Conservation (phyloP, 2,888 invertebrate genomes). For the Andrena praecox region DNA sequence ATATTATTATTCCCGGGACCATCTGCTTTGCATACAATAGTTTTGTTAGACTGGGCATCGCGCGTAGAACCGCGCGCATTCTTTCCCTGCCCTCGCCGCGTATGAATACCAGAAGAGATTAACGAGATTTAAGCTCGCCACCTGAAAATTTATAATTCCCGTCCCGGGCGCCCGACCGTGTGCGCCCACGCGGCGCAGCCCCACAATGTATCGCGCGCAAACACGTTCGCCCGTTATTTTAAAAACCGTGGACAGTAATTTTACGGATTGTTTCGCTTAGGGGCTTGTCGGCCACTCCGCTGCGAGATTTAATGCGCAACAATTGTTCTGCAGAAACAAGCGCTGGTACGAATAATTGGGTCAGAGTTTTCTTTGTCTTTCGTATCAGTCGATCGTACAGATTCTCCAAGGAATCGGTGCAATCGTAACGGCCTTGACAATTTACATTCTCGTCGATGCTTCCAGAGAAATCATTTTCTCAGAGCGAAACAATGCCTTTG, state of each 20-base stretch:
- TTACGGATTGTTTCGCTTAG: slow-evolving; percentile 19
- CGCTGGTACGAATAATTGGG: too few species aligned
- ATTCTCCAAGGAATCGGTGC: slow-evolving; percentile 24
- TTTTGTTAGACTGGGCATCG: slow-evolving; percentile 52
- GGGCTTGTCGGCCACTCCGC: neutral
- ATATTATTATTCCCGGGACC: slow-evolving; percentile 55
- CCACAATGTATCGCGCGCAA: slow-evolving; percentile 8
- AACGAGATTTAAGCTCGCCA: slow-evolving; percentile 57
- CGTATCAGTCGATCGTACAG: neutral
- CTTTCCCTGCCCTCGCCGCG: slow-evolving; percentile 40
- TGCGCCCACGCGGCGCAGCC: slow-evolving; percentile 31
- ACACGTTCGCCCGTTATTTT: slow-evolving; percentile 9
- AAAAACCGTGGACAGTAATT: slow-evolving; percentile 12
- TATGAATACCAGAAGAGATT: slow-evolving; percentile 50
- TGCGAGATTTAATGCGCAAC: neutral
- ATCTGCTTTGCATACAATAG: slow-evolving; percentile 70
- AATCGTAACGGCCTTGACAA: slow-evolving; percentile 60
- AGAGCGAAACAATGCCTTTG: slow-evolving; percentile 71
- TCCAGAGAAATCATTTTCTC: slow-evolving; percentile 69
- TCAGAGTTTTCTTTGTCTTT: neutral
- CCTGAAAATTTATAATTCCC: slow-evolving; percentile 64
- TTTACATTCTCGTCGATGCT: slow-evolving; percentile 55
- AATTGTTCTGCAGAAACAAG: neutral
- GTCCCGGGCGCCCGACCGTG: slow-evolving; percentile 33
- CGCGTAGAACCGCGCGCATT: slow-evolving; percentile 41